Conservation (phyloP, 1,140 invertebrate species). For the Bradynema listronoti region DNA sequence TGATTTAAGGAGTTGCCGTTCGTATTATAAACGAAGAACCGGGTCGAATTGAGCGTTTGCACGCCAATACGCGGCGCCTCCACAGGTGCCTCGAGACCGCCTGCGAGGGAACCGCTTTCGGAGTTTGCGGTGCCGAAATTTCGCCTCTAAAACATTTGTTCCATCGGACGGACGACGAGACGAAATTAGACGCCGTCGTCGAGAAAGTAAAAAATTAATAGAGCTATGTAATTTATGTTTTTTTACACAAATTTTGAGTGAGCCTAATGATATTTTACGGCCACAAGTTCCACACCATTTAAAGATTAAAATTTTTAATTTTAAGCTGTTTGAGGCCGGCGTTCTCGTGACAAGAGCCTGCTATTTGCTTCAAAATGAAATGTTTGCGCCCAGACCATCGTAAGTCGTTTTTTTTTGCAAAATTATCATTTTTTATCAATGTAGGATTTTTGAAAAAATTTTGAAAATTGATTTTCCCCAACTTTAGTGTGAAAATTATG, state of each 20-base stretch:
- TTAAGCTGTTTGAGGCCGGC: conserved; percentile 39
- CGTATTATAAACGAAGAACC: conserved; percentile 51
- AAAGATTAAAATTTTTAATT: conserved; percentile 6
- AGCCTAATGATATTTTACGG: background rate
- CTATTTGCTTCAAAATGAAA: conserved; percentile 48
- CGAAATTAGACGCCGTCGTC: conserved; percentile 37
- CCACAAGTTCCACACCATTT: background rate
- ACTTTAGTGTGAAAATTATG: conserved; percentile 37
- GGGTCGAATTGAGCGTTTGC: conserved; percentile 30
- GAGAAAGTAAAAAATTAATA: conserved; percentile 23
- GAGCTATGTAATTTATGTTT: background rate
- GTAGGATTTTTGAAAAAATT: too few relatives aligned
- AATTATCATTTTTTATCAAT: too few relatives aligned
- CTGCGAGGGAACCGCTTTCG: conserved; percentile 38
- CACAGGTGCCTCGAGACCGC: conserved; percentile 35
- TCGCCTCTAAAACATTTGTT: conserved; percentile 41
- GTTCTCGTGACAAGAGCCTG: conserved; percentile 46
- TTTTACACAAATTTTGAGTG: background rate
- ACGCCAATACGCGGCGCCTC: conserved; percentile 28
- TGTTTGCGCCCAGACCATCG: conserved; percentile 35
- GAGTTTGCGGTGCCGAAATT: conserved; percentile 24
- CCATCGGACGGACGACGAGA: conserved; percentile 28
- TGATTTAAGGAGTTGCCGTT: conserved; percentile 53
- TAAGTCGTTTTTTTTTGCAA: conserved; percentile 23
- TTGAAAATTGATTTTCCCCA: background rate